Evolutionary conservation across 2,797 vertebrate species (phyloP).

Genomic region (Tokudaia tokunoshimensis): DNA sequence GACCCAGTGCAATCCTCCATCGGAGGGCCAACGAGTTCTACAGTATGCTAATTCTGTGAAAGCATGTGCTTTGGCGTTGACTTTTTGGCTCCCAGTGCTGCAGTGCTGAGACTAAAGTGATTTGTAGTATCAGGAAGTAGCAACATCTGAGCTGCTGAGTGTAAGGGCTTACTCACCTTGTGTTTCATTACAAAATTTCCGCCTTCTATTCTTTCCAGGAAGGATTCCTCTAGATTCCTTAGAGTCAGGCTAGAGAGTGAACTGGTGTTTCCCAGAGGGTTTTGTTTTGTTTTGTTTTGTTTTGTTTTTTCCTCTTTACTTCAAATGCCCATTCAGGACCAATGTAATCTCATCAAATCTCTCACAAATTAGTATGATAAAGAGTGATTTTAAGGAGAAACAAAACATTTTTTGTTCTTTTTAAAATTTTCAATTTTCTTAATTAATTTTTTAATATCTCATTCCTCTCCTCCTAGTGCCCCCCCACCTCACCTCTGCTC

Average conservation of each 20-base stretch:
- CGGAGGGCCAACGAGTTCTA: background rate
- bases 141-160: background rate
- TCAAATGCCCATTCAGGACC: background rate
- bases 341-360: background rate
- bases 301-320: background rate
- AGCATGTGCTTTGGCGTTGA: background rate
- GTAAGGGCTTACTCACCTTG: background rate
- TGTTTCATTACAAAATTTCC: background rate
- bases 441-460: background rate
- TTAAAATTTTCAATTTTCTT: background rate
- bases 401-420: background rate
- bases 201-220: background rate
- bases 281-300: background rate
- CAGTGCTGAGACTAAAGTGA: background rate
- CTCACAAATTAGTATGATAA: conserved; percentile 11
- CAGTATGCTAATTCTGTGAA: background rate
- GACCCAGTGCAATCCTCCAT: background rate
- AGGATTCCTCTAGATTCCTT: conserved; percentile 17
- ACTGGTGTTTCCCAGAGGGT: background rate
- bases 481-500: background rate
- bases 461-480: background rate
- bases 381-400: conserved; percentile 4
- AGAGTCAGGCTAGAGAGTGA: background rate
- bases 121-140: conserved; percentile 1
- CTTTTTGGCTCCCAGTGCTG: background rate